A percentile compares a stretch with the other conserved stretches of the same genome.
Conservation (phyloP, 2,888 invertebrate species). For the Sphaeridia pumilis region DNA sequence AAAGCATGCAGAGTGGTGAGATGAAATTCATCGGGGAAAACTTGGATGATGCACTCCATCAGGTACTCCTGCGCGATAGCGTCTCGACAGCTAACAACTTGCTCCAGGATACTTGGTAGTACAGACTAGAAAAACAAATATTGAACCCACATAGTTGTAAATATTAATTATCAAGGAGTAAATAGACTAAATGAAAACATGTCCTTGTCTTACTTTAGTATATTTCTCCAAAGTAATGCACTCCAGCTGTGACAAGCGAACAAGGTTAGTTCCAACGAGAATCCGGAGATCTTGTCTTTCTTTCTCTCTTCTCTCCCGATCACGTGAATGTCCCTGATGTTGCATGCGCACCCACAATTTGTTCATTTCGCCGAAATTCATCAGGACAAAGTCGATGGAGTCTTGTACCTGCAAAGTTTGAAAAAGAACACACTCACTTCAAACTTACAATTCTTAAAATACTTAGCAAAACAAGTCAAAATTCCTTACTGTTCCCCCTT, state of each 20-base stretch:
- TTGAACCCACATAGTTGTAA: not conserved
- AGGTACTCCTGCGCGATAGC: conserved; percentile 98
- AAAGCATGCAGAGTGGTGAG: conserved; percentile 89
- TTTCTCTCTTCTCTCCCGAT: conserved; percentile 73
- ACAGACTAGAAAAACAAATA: conserved; percentile 49
- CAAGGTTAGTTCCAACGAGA: conserved; percentile 95
- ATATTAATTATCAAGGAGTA: too few species aligned
- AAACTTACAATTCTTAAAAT: too few species aligned
- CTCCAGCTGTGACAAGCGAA: conserved; percentile 89
- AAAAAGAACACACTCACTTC: too few species aligned
- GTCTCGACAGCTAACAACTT: conserved; percentile 95
- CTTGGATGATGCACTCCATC: conserved; percentile 98
- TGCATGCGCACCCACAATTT: conserved; percentile 99
- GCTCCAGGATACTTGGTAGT: conserved; percentile 91
- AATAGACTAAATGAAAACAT: not conserved
- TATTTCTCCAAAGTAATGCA: conserved; percentile 85
- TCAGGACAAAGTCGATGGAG: conserved; percentile 92
- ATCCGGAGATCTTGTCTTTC: conserved; percentile 90
- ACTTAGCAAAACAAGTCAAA: too few species aligned
- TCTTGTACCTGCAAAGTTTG: conserved; percentile 75
- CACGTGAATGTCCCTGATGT: conserved; percentile 85
- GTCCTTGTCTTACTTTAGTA: conserved; percentile 61
- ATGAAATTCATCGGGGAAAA: conserved; percentile 98
- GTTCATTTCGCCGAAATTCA: conserved; percentile 99
- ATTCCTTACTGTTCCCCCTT: conserved; percentile 32